A percentile compares a stretch with the other conserved stretches of the same genome.
Evolutionary conservation across 2,888 invertebrate species (phyloP).

Genomic region (Acronicta psi): DNA sequence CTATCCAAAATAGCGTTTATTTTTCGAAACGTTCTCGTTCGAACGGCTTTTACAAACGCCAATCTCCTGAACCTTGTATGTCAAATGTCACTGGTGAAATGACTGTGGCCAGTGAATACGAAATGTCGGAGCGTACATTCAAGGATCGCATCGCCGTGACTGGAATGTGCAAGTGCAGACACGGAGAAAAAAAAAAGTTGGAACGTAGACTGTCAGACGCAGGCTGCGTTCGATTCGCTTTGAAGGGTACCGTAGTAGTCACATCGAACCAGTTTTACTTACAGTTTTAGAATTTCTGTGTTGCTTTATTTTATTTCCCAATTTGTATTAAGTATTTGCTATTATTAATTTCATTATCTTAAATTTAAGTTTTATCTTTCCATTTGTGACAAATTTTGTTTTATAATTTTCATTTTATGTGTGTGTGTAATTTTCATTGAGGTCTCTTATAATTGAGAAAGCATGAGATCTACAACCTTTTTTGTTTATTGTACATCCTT

Average conservation of each 20-base stretch:
- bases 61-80: slow-evolving; percentile 65
- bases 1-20: slow-evolving; percentile 15
- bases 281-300: not conserved
- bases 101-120: slow-evolving; percentile 68
- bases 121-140: slow-evolving; percentile 60
- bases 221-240: not conserved
- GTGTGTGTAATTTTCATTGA: too few relatives aligned
- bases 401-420: too few relatives aligned
- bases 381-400: too few relatives aligned
- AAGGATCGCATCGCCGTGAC: slow-evolving; percentile 78
- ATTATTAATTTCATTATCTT: too few relatives aligned
- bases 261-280: not conserved
- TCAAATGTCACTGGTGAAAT: slow-evolving; percentile 76
- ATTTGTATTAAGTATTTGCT: too few relatives aligned
- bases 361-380: too few relatives aligned
- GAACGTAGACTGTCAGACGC: slow-evolving; percentile 25
- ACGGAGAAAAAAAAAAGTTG: slow-evolving; percentile 32
- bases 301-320: too few relatives aligned
- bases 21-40: slow-evolving; percentile 20
- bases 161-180: slow-evolving; percentile 60
- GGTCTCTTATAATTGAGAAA: too few relatives aligned
- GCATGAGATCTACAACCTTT: too few relatives aligned
- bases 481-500: too few relatives aligned
- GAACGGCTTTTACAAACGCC: slow-evolving; percentile 43
- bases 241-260: not conserved